Evolutionary conservation across 2,888 invertebrate genomes (phyloP).

Genomic region (Cryptosula pallasiana): DNA sequence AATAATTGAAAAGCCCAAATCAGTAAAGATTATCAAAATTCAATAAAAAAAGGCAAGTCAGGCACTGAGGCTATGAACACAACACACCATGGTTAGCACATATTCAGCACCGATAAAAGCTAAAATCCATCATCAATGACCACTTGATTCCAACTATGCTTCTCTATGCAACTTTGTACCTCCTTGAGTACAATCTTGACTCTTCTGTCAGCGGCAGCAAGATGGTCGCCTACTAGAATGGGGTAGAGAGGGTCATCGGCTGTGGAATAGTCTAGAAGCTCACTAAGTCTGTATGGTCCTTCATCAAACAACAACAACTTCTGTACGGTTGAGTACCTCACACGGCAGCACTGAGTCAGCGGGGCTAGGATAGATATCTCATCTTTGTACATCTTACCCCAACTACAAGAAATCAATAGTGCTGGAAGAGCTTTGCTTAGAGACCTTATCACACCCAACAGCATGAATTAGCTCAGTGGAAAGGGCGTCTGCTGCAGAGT

Average conservation of each 20-base stretch:
- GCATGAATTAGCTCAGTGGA: too few species aligned
- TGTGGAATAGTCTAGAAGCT: slow-evolving; percentile 72
- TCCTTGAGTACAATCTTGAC: slow-evolving; percentile 74
- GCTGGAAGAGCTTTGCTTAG: too few species aligned
- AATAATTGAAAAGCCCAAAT: too few species aligned
- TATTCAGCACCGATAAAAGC: not conserved
- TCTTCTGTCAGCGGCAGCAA: slow-evolving; percentile 81
- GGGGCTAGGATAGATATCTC: slow-evolving; percentile 92
- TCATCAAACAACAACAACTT: slow-evolving; percentile 62
- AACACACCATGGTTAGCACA: too few species aligned
- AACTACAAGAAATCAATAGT: slow-evolving; percentile 54
- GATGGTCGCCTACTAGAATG: slow-evolving; percentile 85
- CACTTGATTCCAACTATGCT: slow-evolving; percentile 43
- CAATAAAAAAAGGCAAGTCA: too few species aligned
- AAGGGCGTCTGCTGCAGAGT: too few species aligned
- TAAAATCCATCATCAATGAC: slow-evolving; percentile 33
- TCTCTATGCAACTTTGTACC: slow-evolving; percentile 66
- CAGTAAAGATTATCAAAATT: too few species aligned
- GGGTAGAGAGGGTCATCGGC: slow-evolving; percentile 76
- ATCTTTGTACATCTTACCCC: slow-evolving; percentile 86
- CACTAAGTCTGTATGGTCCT: slow-evolving; percentile 61
- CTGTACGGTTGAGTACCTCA: slow-evolving; percentile 78
- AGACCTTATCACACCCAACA: too few species aligned
- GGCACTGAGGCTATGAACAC: too few species aligned
- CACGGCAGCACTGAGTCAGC: slow-evolving; percentile 86